phyloP scores from a whole-genome alignment of 2,113 vertebrate species.

The Corythornis vintsioides region DNA sequence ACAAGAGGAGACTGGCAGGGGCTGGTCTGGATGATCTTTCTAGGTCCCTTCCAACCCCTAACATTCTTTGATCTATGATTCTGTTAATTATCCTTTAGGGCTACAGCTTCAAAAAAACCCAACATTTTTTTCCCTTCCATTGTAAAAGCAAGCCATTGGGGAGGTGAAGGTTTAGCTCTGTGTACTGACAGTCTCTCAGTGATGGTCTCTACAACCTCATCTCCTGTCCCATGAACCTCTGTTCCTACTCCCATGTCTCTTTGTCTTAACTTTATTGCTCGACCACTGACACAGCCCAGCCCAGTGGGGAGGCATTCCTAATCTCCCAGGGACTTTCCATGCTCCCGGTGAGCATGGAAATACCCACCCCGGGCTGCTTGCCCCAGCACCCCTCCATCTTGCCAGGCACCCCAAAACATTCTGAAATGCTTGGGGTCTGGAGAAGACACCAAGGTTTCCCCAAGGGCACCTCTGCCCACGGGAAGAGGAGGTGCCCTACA shows the following conservation, averaged over 20 bases:
- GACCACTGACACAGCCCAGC: neutral
- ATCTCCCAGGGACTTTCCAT: neutral
- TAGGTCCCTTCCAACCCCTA: too few species aligned
- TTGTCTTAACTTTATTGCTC: neutral
- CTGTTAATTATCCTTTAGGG: neutral
- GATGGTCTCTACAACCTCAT: neutral
- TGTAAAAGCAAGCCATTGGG: neutral
- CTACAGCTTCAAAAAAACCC: neutral
- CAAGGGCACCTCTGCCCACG: neutral
- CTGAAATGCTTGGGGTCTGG: neutral
- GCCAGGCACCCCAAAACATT: neutral
- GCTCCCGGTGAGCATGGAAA: fast-evolving
- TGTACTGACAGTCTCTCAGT: neutral
- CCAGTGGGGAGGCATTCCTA: neutral
- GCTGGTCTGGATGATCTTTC: too few species aligned
- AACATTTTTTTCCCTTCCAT: neutral
- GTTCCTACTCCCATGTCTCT: neutral
- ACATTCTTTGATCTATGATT: too few species aligned
- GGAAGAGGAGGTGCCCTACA: neutral
- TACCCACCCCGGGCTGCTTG: neutral
- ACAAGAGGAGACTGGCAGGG: too few species aligned
- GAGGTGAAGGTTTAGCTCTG: neutral
- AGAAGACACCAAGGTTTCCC: neutral
- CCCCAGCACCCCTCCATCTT: fast-evolving
- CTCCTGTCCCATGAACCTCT: neutral